Conservation (phyloP, 2,797 vertebrate genomes). For the Mus spretus region DNA sequence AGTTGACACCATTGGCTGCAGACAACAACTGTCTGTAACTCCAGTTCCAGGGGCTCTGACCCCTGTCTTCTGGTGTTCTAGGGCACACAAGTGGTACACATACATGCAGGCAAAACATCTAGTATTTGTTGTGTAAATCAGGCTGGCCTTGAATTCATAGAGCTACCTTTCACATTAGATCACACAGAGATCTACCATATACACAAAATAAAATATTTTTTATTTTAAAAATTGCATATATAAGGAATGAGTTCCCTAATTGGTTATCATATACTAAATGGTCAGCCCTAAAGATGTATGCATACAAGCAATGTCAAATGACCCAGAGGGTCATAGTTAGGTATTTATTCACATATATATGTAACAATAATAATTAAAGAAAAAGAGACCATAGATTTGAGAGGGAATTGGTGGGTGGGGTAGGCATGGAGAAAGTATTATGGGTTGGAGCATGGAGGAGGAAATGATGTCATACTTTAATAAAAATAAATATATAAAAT, state of each 20-base stretch:
- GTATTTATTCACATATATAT: background rate
- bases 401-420: background rate
- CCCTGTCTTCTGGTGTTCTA: background rate
- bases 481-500: background rate
- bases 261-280: background rate
- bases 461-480: background rate
- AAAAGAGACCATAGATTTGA: background rate
- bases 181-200: background rate
- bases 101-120: background rate
- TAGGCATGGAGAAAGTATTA: background rate
- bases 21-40: background rate
- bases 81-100: background rate
- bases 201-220: background rate
- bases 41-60: background rate
- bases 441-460: background rate
- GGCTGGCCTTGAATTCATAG: background rate
- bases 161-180: too few species aligned
- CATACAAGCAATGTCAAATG: background rate
- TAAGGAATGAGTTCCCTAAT: background rate
- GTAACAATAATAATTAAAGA: background rate
- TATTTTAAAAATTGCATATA: background rate
- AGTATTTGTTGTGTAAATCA: background rate
- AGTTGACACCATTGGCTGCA: background rate
- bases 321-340: background rate
- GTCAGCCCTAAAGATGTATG: background rate